Base-by-base conservation (phyloP, 53 echinoderm and acorn worm species). In the Hippasteria phrygiana region DNA sequence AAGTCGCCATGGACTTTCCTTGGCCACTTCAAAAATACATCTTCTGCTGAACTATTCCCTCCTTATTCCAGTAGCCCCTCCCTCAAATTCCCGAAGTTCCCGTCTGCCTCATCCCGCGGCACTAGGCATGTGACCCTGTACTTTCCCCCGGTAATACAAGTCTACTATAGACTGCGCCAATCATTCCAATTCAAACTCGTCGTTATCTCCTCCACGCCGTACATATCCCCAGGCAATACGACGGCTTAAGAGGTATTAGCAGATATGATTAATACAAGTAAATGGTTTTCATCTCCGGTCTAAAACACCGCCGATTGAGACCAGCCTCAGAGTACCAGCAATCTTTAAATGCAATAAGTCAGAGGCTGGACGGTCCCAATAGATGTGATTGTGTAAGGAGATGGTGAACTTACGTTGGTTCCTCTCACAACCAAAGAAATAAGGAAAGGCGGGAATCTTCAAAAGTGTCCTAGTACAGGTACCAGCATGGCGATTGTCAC, bases 261-360 rank as follows among this genome's bases (percentile, higher is more conserved):
- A 71, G 35, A 85, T 85, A 85, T 70, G 66, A 85, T 71, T 85
- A 85, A 85, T 85, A 85, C 70, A 51, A 70, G 85, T 85, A 84
- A 81, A 84, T 84, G 84, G 70, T 84, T 84, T 70, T 51, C 51
- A 71, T 59, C 85, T 13, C 37, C 20, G 34, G 43, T 41, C 85
- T 24, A 75, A 36, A 26, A 39, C 54, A 27, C 62, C 43, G 80
- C 80, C 65, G 51, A 47, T 31, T 63, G 78, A 46, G 55, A 78
- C 18, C 33, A 45, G 35, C 11, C 27, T 17, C 43, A 17, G 32
- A 13, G 55, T 5, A 12, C 32, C 32, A 63, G 22, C 59, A 81
- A 81, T 81, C 81, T 43, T 81, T 64, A 48, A 29, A 75, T 75
- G 75, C 51, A 85, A 85, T 71, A 71, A 85, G 70, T 85, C 50